A percentile compares a stretch with the other conserved stretches of the same genome.
These are phyloP conservation scores for Chroicocephalus ridibundus DNA, from an alignment of 2,113 vertebrate species.

Conservation along the genomic window DNA sequence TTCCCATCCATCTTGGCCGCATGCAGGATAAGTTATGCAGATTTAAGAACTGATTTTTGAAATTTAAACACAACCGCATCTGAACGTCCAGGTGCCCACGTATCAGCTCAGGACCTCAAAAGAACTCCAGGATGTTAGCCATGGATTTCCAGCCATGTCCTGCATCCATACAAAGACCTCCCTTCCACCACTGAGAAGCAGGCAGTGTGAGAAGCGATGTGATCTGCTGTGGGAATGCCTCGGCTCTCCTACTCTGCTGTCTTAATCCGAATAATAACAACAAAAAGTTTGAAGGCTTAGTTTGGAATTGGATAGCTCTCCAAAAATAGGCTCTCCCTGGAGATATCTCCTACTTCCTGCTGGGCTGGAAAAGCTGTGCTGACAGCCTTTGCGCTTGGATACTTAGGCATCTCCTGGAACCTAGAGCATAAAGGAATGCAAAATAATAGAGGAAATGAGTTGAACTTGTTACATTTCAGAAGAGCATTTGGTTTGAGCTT, in stretches of 20 bases:
- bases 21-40: neutral
- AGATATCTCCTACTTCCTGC: constrained; percentile 58
- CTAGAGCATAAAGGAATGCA: constrained; percentile 41
- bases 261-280: constrained; percentile 13
- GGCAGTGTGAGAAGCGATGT: neutral
- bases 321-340: constrained; percentile 58
- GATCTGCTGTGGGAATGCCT: constrained; percentile 51
- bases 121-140: neutral
- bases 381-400: neutral
- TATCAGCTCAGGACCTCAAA: neutral
- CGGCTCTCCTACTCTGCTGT: neutral
- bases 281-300: constrained; percentile 34
- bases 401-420: constrained; percentile 37
- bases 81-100: neutral
- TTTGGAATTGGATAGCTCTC: constrained; percentile 38
- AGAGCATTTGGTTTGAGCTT: neutral
- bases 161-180: neutral
- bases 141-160: neutral
- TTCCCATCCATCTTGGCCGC: neutral
- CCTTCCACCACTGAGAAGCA: neutral
- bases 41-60: neutral
- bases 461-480: neutral
- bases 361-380: constrained; percentile 46
- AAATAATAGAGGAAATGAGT: constrained; percentile 31
- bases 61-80: neutral